These are phyloP conservation scores for Cinara cedri DNA, from an alignment of 2,888 invertebrate genomes.

Conservation along the genomic window DNA sequence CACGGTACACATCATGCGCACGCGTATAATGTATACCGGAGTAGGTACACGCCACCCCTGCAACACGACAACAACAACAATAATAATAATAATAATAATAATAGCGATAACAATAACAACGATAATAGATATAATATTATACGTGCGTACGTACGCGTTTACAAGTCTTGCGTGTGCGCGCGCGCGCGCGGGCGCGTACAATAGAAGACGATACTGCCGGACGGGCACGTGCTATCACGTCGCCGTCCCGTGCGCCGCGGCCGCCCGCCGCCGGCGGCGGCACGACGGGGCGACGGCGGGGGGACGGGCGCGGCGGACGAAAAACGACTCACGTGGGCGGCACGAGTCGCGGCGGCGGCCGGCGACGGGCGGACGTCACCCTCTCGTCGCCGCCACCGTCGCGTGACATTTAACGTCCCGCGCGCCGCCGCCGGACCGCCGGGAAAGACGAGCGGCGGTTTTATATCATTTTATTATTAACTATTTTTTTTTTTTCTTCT, in stretches of 20 bases:
- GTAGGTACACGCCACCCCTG: slow-evolving; percentile 2
- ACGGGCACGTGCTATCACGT: slow-evolving; percentile 41
- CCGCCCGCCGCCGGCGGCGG: not conserved
- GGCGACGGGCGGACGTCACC: slow-evolving; percentile 24
- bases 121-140: slow-evolving; percentile 34
- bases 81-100: not conserved
- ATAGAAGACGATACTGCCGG: slow-evolving; percentile 28
- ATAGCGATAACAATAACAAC: slow-evolving; percentile 6
- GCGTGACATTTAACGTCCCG: not conserved
- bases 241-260: slow-evolving; percentile 20
- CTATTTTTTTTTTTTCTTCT: slow-evolving; percentile 3
- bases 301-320: too few relatives aligned
- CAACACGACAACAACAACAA: not conserved
- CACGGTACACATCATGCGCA: not conserved
- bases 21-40: not conserved
- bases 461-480: slow-evolving; percentile 2
- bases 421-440: not conserved
- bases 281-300: not conserved
- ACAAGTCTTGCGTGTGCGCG: not conserved
- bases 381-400: slow-evolving; percentile 2
- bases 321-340: slow-evolving; percentile 54
- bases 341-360: slow-evolving; percentile 46
- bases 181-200: slow-evolving; percentile 6
- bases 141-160: not conserved
- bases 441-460: slow-evolving; percentile 4